Base-by-base conservation (phyloP, 2,113 vertebrate species). In the Rhinolophus sinicus region DNA sequence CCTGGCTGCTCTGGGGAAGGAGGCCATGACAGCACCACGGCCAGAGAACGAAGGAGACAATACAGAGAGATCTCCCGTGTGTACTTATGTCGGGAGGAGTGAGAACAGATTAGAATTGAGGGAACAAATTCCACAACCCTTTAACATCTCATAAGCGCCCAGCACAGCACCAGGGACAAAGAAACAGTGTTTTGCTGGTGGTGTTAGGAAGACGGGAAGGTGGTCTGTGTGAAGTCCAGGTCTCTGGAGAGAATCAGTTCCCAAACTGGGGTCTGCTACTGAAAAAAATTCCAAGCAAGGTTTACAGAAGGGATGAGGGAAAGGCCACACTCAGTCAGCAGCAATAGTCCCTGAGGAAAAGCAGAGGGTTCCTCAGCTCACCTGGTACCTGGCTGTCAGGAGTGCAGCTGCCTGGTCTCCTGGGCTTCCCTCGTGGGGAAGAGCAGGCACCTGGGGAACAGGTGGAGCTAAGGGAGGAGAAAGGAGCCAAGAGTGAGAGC, bases 361-460 rank as follows among this genome's bases (percentile, higher is more conserved):
- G 67, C 85, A 93, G 40, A 94, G 58, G 96, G 97, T 88, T 88
- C 97, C 97, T 97, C 94, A 98, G 97, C 97, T 98, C 97, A 98
- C 97, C 97, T 98, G 97, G 90, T 97, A 97, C 97, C 97, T 97
- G 96, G 96, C 97, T 97, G 95, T 95, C 94, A 97, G 92, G 90
- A 97, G 96, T 33, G 97, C 97, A 97, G 97, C 95, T 97, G 97
- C 96, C 96, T 97, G 97, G 97, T 97, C 97, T 98, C 97, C 97
- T 97, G 94, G 95, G 97, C 97, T 98, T 97, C 97, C 97, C 97
- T 96, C 84, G 10, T 90, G 91, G 97, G 97, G 97, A 97, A 97
- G 97, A 95, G 97, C 96, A 97, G 97, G 96, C 96, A 98, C 97
- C 97, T 97, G 97, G 77, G 94, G 77, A 96, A 96, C 97, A 97